Base-by-base conservation (phyloP, 2,113 vertebrate species). In the Austrofundulus limnaeus region DNA sequence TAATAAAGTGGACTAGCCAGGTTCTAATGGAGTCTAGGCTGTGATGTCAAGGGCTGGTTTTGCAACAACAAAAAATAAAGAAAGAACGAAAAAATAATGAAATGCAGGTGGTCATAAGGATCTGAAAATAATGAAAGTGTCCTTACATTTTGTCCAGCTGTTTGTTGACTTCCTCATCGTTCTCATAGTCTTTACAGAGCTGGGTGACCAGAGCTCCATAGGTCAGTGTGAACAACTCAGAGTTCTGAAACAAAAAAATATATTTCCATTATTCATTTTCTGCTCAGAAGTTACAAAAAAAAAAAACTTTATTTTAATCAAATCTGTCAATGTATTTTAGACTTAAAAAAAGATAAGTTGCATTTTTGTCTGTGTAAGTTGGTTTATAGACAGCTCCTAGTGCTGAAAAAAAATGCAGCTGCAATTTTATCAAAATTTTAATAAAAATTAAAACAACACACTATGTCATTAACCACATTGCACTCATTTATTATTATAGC, bases 121-220 rank as follows among this genome's bases (percentile, higher is more conserved):
- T 34, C 10, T 34, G 31, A 34, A n/a, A n/a, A n/a, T n/a, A n/a
- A n/a, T n/a, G n/a, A n/a, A n/a, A n/a, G n/a, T 20, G 15, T 53
- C 89, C 94, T 94, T 66, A 98, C 97, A 99, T 99, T 87, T 97
- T 99, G 85, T 99, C 97, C 59, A 99, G 92, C 77, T 99, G 96
- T 83, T 99, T 99, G 83, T 99, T 99, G 82, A 99, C 97, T 0
- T 99, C 97, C 19, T 99, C 97, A 0, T 98, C 97, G 0, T 97
- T 99, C 89, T 99, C 97, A 1, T 99, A 99, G 91, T 99, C 97
- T 89, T 99, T 99, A 88, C 97, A 99, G 10, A 99, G 93, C 84
- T 99, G 97, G 19, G 95, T 98, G 84, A 99, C 97, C 85, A 99
- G 89, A 0, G 97, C 96, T 0, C 97, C 97, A 1, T 99, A 99